phyloP scores from a whole-genome alignment of 2,113 vertebrate genomes.

The Hemibagrus wyckioides region DNA sequence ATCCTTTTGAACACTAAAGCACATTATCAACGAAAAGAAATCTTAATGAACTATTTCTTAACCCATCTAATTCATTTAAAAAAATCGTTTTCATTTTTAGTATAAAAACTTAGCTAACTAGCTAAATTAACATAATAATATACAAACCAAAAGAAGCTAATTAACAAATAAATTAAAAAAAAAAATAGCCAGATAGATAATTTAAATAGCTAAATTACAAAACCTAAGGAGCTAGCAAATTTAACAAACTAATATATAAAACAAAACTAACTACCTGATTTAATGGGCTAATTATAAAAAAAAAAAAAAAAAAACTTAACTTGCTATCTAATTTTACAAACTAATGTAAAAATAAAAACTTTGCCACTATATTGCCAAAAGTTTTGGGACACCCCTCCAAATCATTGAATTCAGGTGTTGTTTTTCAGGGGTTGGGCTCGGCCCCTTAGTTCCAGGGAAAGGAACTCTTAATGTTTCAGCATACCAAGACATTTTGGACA shows the following conservation, averaged over 20 bases:
- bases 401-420: too few relatives aligned
- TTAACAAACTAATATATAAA: neutral
- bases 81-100: too few relatives aligned
- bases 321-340: neutral
- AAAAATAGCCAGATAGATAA: too few relatives aligned
- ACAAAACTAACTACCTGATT: neutral
- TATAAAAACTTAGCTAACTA: too few relatives aligned
- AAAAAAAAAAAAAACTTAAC: neutral
- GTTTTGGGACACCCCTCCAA: too few relatives aligned
- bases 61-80: neutral
- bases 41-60: neutral
- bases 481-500: too few relatives aligned
- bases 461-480: too few relatives aligned
- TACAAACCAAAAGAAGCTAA: neutral
- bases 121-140: too few relatives aligned
- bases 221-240: neutral
- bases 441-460: too few relatives aligned
- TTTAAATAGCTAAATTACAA: neutral
- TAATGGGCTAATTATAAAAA: neutral
- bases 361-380: too few relatives aligned
- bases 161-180: neutral
- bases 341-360: neutral
- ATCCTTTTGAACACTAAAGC: neutral
- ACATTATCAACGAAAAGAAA: neutral
- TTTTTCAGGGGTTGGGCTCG: too few relatives aligned